Evolutionary conservation across 2,888 invertebrate genomes (phyloP).

Genomic region (Apotomis turbidana): DNA sequence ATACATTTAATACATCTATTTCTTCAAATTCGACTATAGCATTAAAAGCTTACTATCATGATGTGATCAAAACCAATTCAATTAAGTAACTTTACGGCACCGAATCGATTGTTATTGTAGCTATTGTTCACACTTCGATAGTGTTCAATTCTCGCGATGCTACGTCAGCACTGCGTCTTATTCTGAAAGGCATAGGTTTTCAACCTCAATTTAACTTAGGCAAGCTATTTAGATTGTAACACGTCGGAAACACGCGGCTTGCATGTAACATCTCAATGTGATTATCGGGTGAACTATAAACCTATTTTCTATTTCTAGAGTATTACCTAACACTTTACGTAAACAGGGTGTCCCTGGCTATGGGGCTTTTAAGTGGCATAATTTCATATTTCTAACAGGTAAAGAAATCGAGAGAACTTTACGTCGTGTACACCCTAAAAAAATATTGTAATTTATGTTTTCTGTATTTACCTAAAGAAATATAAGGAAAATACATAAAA

Average conservation of each 20-base stretch:
- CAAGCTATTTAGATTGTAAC: conserved; percentile 2
- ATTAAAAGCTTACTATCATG: too few species aligned
- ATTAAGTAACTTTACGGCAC: neutral
- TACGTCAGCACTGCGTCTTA: neutral
- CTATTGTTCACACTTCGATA: conserved; percentile 16
- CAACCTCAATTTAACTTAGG: neutral
- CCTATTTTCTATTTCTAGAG: conserved; percentile 33
- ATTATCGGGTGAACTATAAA: conserved; percentile 47
- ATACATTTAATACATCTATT: too few species aligned
- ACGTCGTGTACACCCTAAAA: too few species aligned
- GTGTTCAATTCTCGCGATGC: conserved; percentile 1
- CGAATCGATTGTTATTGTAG: conserved; percentile 13
- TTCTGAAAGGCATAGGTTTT: neutral
- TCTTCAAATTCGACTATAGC: too few species aligned
- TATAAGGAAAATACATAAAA: too few species aligned
- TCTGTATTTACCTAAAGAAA: too few species aligned
- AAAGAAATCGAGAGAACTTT: too few species aligned
- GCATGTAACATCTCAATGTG: conserved; percentile 58
- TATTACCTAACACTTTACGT: too few species aligned
- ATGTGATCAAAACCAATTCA: conserved; percentile 9
- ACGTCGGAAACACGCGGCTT: conserved; percentile 39
- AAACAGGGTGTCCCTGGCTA: too few species aligned
- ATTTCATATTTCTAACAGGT: too few species aligned
- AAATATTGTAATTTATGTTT: too few species aligned
- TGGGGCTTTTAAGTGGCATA: too few species aligned